Evolutionary conservation across 2,888 invertebrate species (phyloP).

Genomic region (Eristalis arbustorum): DNA sequence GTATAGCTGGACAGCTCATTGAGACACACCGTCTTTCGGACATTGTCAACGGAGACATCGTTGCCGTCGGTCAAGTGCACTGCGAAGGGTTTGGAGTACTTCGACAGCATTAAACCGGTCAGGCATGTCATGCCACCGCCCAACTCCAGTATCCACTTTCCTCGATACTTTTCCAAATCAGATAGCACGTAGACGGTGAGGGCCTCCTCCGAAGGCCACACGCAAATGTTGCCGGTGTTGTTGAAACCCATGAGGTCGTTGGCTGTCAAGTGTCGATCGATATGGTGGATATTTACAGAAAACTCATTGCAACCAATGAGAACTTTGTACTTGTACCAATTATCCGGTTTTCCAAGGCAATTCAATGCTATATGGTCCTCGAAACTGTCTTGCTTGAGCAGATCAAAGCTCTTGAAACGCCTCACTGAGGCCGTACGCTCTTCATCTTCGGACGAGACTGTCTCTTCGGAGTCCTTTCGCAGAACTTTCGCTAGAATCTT

Average conservation of each 20-base stretch:
- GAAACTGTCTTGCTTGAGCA: constrained; percentile 81
- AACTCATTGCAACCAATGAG: constrained; percentile 80
- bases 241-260: constrained; percentile 90
- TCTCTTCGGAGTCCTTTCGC: constrained; percentile 79
- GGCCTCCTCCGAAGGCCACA: constrained; percentile 91
- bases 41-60: constrained; percentile 87
- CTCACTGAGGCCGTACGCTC: constrained; percentile 82
- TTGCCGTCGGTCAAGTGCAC: constrained; percentile 91
- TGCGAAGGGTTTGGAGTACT: constrained; percentile 84
- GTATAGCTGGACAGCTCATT: constrained; percentile 84
- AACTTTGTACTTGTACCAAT: constrained; percentile 85
- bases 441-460: constrained; percentile 77
- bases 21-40: constrained; percentile 84
- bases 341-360: constrained; percentile 80
- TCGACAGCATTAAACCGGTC: constrained; percentile 87
- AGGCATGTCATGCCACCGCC: constrained; percentile 93
- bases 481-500: constrained; percentile 86
- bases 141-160: constrained; percentile 87
- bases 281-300: constrained; percentile 83
- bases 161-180: constrained; percentile 84
- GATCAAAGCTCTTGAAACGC: constrained; percentile 83
- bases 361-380: constrained; percentile 79
- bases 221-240: constrained; percentile 89
- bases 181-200: constrained; percentile 85
- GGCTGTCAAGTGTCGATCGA: constrained; percentile 84